Conservation (phyloP, 2,888 invertebrate genomes). For the Protonemura montana region DNA sequence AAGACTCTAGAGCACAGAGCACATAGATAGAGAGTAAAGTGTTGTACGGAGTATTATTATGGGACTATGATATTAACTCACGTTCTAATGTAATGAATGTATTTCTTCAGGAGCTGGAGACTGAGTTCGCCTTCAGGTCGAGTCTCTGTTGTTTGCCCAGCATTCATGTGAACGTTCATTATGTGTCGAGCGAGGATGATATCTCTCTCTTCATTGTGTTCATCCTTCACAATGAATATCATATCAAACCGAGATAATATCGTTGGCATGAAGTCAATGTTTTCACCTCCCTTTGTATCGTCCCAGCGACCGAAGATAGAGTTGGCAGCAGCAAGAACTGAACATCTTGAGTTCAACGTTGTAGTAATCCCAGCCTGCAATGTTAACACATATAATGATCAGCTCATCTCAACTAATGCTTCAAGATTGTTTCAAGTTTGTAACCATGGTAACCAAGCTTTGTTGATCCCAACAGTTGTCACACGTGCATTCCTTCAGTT, state of each 20-base stretch:
- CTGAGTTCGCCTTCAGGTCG: constrained; percentile 81
- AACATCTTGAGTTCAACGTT: constrained; percentile 96
- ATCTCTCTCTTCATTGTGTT: constrained; percentile 88
- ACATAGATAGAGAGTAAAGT: no score
- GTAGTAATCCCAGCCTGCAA: constrained; percentile 96
- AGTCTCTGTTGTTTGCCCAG: constrained; percentile 65
- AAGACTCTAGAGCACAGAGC: no score
- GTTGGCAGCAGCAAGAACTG: constrained; percentile 98
- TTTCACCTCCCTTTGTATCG: constrained; percentile 95
- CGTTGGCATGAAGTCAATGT: constrained; percentile 99
- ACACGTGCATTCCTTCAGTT: no score
- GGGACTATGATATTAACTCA: no score
- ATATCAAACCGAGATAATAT: constrained; percentile 99
- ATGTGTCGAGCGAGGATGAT: constrained; percentile 95
- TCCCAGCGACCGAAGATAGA: constrained; percentile 99
- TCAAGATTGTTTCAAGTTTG: no score
- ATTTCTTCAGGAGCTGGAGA: constrained; percentile 86
- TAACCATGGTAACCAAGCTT: no score
- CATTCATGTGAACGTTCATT: constrained; percentile 93
- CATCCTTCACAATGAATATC: constrained; percentile 99
- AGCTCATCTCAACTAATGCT: no score
- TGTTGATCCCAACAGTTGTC: no score
- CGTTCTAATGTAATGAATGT: constrained; percentile 87
- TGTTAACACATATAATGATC: no score
- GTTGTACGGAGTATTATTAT: no score